Evolutionary conservation across 2,797 vertebrate species (phyloP), one percentile per base, ranked within the genome.

Genomic region (Microhierax caerulescens): DNA sequence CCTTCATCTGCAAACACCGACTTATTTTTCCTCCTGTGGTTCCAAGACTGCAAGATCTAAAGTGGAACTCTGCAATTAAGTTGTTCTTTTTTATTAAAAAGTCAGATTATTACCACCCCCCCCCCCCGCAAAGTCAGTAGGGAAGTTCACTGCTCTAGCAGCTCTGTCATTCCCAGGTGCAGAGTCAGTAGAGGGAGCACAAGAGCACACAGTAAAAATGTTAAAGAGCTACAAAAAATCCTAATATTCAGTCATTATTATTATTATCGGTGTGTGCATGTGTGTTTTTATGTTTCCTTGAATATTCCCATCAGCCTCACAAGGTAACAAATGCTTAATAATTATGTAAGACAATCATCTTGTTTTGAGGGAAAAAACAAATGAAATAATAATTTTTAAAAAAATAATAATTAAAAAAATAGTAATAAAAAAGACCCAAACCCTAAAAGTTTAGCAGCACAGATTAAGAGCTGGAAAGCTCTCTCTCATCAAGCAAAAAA

Each of bases 111-210:
- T 28, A 12, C 37, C 27, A 19, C 48, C 13, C 48, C 7, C 34
- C 24, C 28, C 18, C 18, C 10, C 4, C 45, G 23, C 1, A 2
- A 47, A 37, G 7, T 17, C 23, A 50, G 30, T 3, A 7, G 24
- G 16, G 74, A 84, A 34, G 28, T 63, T 92, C 59, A 54, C 50
- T 54, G n/a, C 25, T 60, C 53, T 27, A 9, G 8, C 34, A 68
- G 10, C 27, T 48, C 7, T 56, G 63, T 80, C 76, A 43, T 60
- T 79, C 53, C 68, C 69, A 94, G 67, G 77, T 94, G 69, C 60
- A 75, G 77, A 94, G 82, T 82, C 95, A 97, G 94, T 94, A 97
- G 96, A 97, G 96, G 97, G 97, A 97, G 96, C 90, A 95, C 77
- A 90, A 95, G 95, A 97, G 91, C 94, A 77, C 87, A 64, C 2